These are phyloP conservation scores for Andricus grossulariae DNA, from an alignment of 1,140 invertebrate species.

Conservation along the genomic window DNA sequence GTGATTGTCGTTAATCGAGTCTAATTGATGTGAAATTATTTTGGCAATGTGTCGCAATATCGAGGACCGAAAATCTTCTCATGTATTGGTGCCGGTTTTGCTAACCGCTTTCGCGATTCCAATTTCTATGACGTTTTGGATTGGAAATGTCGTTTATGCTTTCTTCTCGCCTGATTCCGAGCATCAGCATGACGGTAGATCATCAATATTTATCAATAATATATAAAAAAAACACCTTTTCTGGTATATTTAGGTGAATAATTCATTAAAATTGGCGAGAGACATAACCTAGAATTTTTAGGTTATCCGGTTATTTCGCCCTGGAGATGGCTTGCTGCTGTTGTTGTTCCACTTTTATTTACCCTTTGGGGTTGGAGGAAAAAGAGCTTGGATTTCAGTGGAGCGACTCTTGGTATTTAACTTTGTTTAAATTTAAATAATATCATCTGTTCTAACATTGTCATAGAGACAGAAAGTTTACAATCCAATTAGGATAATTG, in stretches of 20 bases:
- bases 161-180: slow-evolving; percentile 75
- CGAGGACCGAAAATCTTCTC: slow-evolving; percentile 19
- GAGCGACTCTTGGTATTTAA: slow-evolving; percentile 82
- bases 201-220: slow-evolving; percentile 22
- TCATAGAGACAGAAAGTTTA: too few species aligned
- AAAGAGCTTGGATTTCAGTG: slow-evolving; percentile 82
- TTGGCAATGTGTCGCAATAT: background rate
- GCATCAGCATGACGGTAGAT: slow-evolving; percentile 77
- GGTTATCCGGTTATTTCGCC: slow-evolving; percentile 82
- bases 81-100: slow-evolving; percentile 78
- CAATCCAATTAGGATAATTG: too few species aligned
- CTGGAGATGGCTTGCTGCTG: slow-evolving; percentile 83
- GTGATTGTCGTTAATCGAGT: background rate
- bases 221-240: background rate
- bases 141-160: slow-evolving; percentile 81
- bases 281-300: slow-evolving; percentile 42
- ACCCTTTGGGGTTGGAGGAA: slow-evolving; percentile 81
- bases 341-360: slow-evolving; percentile 82
- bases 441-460: too few species aligned
- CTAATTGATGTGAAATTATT: background rate
- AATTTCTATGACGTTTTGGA: slow-evolving; percentile 84
- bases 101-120: slow-evolving; percentile 82
- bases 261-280: background rate
- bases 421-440: background rate
- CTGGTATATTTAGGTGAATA: slow-evolving; percentile 2